Evolutionary conservation across 2,797 vertebrate genomes (phyloP).

Genomic region (Sparidentex hasta): DNA sequence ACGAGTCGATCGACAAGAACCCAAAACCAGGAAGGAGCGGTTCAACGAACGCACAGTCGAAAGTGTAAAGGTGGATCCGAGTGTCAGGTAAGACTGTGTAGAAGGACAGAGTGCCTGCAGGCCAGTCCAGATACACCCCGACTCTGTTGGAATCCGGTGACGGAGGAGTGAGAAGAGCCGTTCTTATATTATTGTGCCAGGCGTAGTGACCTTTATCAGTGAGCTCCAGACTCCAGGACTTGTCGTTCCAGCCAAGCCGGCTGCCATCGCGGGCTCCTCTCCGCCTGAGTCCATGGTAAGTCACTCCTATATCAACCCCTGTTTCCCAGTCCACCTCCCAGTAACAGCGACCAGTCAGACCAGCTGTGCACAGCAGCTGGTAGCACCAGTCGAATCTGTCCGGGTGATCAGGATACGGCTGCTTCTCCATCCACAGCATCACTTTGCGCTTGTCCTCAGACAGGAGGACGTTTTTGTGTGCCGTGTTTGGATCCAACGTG

Average conservation of each 20-base stretch:
- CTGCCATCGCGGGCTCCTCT: constrained; percentile 19
- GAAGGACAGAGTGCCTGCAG: constrained; percentile 42
- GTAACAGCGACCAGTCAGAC: constrained; percentile 25
- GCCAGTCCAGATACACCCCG: constrained; percentile 48
- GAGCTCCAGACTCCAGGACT: constrained; percentile 40
- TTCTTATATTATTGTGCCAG: constrained; percentile 23
- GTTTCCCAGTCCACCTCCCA: constrained; percentile 31
- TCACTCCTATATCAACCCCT: constrained; percentile 24
- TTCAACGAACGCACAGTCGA: constrained; percentile 35
- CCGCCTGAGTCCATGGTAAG: constrained; percentile 23
- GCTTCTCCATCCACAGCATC: constrained; percentile 18
- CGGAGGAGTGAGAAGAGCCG: not conserved
- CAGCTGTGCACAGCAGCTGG: constrained; percentile 30
- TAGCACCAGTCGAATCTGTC: constrained; percentile 40
- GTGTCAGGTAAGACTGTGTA: constrained; percentile 29
- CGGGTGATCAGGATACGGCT: constrained; percentile 33
- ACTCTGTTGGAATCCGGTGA: constrained; percentile 12
- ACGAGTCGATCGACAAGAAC: constrained; percentile 13
- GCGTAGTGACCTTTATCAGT: not conserved
- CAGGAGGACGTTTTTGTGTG: constrained; percentile 27
- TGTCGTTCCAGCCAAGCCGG: constrained; percentile 37
- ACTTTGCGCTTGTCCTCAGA: constrained; percentile 25
- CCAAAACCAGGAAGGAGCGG: constrained; percentile 45
- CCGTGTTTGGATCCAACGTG: constrained; percentile 44
- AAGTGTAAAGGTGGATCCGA: constrained; percentile 45